A percentile compares a stretch with the other conserved stretches of the same genome.
Evolutionary conservation across 1,140 invertebrate species (phyloP).

Genomic region (Drosophila simulans): DNA sequence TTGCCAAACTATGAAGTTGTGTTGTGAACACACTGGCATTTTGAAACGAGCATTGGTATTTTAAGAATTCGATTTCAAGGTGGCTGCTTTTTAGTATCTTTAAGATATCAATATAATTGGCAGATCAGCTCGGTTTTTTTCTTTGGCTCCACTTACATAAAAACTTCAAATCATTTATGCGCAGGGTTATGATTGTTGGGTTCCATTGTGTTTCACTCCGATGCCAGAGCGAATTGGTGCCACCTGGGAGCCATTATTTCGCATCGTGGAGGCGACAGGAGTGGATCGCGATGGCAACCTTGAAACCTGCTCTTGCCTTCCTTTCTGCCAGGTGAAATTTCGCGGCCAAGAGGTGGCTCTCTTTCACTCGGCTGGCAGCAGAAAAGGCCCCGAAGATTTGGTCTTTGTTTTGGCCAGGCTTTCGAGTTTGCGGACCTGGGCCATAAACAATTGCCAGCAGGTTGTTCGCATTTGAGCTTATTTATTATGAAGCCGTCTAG

Average conservation of each 20-base stretch:
- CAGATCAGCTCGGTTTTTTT: no score
- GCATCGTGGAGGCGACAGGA: constrained; percentile 5
- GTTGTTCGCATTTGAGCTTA: constrained; percentile 47
- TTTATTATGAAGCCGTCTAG: constrained; percentile 55
- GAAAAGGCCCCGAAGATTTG: constrained; percentile 9
- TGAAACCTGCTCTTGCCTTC: constrained; percentile 68
- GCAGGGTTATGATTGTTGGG: constrained; percentile 16
- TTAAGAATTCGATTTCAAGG: no score
- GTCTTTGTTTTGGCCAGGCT: constrained; percentile 22
- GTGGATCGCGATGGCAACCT: constrained; percentile 52
- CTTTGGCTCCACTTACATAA: no score
- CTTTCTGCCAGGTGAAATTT: constrained; percentile 67
- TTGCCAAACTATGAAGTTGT: no score
- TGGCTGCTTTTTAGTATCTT: no score
- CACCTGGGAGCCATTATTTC: constrained; percentile 28
- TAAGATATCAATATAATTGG: no score
- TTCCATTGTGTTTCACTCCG: constrained; percentile 8
- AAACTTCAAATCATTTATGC: neutral
- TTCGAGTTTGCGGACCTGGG: constrained; percentile 61
- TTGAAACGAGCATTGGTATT: neutral
- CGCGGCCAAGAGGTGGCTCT: constrained; percentile 22
- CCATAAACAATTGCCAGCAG: constrained; percentile 69
- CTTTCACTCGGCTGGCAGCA: constrained; percentile 12
- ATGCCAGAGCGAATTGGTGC: constrained; percentile 13
- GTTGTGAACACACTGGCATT: neutral